Conservation (phyloP, 1,140 invertebrate species). For the Panagrolaimus sp. region DNA sequence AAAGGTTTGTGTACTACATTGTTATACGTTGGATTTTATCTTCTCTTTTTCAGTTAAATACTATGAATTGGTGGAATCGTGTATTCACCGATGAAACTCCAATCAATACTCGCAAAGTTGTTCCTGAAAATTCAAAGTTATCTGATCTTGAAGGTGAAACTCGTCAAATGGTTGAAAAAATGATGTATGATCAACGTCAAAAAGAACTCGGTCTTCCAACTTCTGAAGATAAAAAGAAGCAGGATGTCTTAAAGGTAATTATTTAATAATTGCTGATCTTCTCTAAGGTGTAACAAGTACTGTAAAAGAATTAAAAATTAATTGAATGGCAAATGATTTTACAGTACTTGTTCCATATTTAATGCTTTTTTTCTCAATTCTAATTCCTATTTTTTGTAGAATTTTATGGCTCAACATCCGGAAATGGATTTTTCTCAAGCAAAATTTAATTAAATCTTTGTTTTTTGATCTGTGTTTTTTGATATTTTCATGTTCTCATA, state of each 20-base stretch:
- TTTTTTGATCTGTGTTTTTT: too few relatives aligned
- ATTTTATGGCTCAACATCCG: slow-evolving; percentile 97
- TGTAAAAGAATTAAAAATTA: too few relatives aligned
- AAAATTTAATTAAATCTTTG: slow-evolving; percentile 69
- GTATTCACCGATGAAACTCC: slow-evolving; percentile 84
- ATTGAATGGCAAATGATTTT: too few relatives aligned
- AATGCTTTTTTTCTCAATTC: too few relatives aligned
- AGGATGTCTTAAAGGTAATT: slow-evolving; percentile 71
- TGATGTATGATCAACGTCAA: slow-evolving; percentile 99
- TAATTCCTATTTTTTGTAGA: slow-evolving; percentile 64
- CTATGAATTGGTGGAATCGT: slow-evolving; percentile 97
- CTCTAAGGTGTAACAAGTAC: too few relatives aligned
- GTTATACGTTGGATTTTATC: slow-evolving; percentile 13
- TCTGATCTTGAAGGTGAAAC: slow-evolving; percentile 96
- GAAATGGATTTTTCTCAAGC: slow-evolving; percentile 99
- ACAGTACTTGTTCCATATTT: too few relatives aligned
- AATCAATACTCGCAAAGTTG: slow-evolving; percentile 94
- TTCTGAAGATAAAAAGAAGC: slow-evolving; percentile 97
- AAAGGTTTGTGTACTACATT: slow-evolving; percentile 64
- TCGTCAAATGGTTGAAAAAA: slow-evolving; percentile 92
- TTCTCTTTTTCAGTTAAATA: slow-evolving; percentile 72
- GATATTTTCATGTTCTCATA: too few relatives aligned
- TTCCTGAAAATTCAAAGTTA: slow-evolving; percentile 94
- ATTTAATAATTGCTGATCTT: too few relatives aligned
- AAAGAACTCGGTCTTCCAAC: slow-evolving; percentile 85